Evolutionary conservation across 2,888 invertebrate genomes (phyloP).

Genomic region (Andrena praecox): DNA sequence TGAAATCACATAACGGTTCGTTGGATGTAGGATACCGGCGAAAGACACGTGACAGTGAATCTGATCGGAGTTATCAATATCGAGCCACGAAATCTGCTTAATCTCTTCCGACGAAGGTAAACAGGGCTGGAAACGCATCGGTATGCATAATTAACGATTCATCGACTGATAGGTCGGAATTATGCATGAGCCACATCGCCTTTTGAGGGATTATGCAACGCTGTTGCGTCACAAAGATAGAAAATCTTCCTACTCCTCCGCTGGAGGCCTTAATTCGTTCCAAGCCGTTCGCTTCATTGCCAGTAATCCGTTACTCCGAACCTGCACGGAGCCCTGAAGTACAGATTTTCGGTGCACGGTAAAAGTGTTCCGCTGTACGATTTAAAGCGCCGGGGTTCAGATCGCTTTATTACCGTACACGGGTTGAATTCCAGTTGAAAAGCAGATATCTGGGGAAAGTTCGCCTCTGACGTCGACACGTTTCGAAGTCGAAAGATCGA

Average conservation of each 20-base stretch:
- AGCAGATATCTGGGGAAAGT: slow-evolving; percentile 18
- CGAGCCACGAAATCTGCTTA: slow-evolving; percentile 49
- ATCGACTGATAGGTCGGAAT: slow-evolving; percentile 28
- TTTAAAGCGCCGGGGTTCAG: background rate
- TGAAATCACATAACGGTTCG: background rate
- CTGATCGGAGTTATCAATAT: slow-evolving; percentile 63
- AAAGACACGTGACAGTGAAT: slow-evolving; percentile 58
- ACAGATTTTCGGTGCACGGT: background rate
- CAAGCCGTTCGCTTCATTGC: background rate
- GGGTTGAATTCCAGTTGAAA: background rate
- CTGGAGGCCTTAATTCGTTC: slow-evolving; percentile 2
- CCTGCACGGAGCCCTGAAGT: background rate
- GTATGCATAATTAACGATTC: slow-evolving; percentile 56
- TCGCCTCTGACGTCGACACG: background rate
- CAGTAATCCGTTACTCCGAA: slow-evolving; percentile 5
- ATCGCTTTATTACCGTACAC: background rate
- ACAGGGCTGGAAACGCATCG: slow-evolving; percentile 53
- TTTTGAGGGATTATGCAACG: slow-evolving; percentile 33
- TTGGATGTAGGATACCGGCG: slow-evolving; percentile 30
- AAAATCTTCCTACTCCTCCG: background rate
- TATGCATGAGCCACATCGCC: slow-evolving; percentile 43
- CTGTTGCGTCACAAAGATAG: background rate
- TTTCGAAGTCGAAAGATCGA: background rate
- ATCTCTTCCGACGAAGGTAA: slow-evolving; percentile 52
- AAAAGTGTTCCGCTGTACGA: background rate